Evolutionary conservation across 2,888 invertebrate genomes (phyloP), one percentile per base, ranked within the genome.

Genomic region (Caenorhabditis sp.): DNA sequence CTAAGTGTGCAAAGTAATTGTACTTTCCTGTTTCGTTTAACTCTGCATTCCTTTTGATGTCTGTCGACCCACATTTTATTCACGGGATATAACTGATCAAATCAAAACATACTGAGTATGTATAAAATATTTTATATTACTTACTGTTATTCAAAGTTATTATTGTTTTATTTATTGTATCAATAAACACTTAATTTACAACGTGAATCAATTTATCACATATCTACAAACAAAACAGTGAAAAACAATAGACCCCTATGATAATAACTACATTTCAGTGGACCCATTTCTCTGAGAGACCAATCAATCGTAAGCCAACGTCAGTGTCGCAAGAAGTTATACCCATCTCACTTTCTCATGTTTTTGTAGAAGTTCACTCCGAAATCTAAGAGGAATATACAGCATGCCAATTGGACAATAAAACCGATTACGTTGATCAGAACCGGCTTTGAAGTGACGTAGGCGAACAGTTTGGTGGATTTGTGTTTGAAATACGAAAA

Each of bases 1-100:
- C 81, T 5, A 85, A 85, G 48, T 85, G 85, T 46, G 82, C 77
- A 17, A 62, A 75, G 39, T 75, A 58, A 75, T 46, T 35, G 7
- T 3, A 22, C 27, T 30, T 2, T 17, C 17, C 50, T 73, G 43
- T 45, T 43, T 53, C 13, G 1, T 52, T 68, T 35, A 50, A 45
- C 48, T 46, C 22, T 70, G 70, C 58, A 70, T 59, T 59, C 68
- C 58, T 68, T 50, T 35, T 3, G 15, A 24, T 68, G 9, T 52
- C 52, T 70, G 59, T 59, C 45, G 24, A 59, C 30, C 20, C 50
- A 50, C 45, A 59, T 43, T 70, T 8, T 59, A 53, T 45, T 52
- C 65, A 73, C 73, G 65, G 65, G 65, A 63, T 59, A 50, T 27
- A 45, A 32, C 52, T 70, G 45, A 58, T 50, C 17, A 7, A n/a